Percentiles rank a stretch among this genome's conserved stretches.
phyloP scores from a whole-genome alignment of 2,797 vertebrate species.

The Trematomus bernacchii region DNA sequence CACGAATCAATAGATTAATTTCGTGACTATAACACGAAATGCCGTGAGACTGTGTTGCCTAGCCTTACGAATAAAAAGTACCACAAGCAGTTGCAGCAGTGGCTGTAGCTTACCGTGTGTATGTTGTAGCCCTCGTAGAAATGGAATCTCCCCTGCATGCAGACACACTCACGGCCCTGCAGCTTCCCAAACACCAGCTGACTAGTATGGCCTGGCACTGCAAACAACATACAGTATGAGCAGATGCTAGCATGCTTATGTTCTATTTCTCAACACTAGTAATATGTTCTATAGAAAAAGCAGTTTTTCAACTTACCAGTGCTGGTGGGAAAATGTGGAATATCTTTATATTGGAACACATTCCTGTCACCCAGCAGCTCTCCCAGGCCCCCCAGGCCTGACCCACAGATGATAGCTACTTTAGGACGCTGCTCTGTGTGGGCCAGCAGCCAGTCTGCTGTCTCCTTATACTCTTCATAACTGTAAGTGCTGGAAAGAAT shows the following conservation, averaged over 20 bases:
- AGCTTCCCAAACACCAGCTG: constrained; percentile 88
- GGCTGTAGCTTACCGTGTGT: constrained; percentile 76
- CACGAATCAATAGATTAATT: too few species aligned
- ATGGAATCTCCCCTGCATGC: constrained; percentile 92
- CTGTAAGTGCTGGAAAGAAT: constrained; percentile 48
- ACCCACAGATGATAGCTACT: constrained; percentile 88
- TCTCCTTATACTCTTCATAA: constrained; percentile 81
- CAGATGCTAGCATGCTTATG: background rate
- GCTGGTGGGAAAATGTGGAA: constrained; percentile 83
- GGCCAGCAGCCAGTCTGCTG: constrained; percentile 82
- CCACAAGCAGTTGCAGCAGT: background rate
- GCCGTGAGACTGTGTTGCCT: too few species aligned
- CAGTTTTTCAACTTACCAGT: constrained; percentile 71
- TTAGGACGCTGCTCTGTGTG: constrained; percentile 70
- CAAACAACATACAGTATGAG: constrained; percentile 34
- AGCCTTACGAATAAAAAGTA: background rate
- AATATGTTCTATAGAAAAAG: background rate
- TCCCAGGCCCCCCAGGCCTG: constrained; percentile 83
- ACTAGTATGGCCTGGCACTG: constrained; percentile 86
- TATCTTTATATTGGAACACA: constrained; percentile 73
- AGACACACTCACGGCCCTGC: constrained; percentile 83
- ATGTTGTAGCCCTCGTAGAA: constrained; percentile 87
- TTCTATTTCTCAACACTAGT: constrained; percentile 8
- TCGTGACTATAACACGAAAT: too few species aligned
- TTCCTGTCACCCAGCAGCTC: constrained; percentile 74